phyloP scores from a whole-genome alignment of 2,113 vertebrate genomes.

The Pimephales promelas region DNA sequence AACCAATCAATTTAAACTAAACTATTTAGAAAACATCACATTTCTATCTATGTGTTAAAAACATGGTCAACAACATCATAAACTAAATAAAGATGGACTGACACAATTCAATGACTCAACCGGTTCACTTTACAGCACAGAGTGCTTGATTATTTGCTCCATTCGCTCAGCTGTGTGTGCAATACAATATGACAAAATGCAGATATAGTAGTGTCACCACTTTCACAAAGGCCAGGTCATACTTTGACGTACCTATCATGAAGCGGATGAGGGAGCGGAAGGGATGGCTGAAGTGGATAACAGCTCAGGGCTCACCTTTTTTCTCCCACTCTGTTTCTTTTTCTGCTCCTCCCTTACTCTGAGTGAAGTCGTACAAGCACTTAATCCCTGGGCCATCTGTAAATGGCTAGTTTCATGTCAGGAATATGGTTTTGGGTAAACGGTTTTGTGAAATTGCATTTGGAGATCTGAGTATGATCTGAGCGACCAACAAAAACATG shows the following conservation, averaged over 20 bases:
- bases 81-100: too few relatives aligned
- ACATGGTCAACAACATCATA: too few relatives aligned
- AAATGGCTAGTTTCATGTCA: conserved; percentile 23
- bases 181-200: not conserved
- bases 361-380: conserved; percentile 8
- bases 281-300: not conserved
- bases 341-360: not conserved
- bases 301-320: not conserved
- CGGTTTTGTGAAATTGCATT: conserved; percentile 10
- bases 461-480: conserved; percentile 15
- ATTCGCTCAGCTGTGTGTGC: not conserved
- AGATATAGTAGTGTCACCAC: not conserved
- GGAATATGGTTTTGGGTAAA: conserved; percentile 19
- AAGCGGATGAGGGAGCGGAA: conserved; percentile 24
- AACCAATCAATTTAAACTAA: too few relatives aligned
- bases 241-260: conserved; percentile 17
- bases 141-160: not conserved
- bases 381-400: conserved; percentile 24
- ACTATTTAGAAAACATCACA: too few relatives aligned
- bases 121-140: not conserved
- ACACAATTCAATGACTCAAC: too few relatives aligned
- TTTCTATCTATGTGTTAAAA: too few relatives aligned
- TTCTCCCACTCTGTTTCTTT: not conserved
- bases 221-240: not conserved
- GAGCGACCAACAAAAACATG: not conserved